Evolutionary conservation across 64 coral and sea anemone genomes (phyloP).

Genomic region (Actinia tenebrosa): DNA sequence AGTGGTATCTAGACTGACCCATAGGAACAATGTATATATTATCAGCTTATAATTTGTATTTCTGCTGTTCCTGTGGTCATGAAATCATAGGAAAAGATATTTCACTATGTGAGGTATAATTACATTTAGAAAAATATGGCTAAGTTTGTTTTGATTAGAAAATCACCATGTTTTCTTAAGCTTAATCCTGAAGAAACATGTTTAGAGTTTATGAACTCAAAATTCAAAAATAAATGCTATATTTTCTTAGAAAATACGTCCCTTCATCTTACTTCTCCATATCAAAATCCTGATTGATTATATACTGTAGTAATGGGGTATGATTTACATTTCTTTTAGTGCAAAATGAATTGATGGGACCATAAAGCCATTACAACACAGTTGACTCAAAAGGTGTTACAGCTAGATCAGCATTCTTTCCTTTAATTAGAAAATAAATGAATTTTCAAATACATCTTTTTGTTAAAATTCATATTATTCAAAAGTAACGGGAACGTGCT

Average conservation of each 20-base stretch:
- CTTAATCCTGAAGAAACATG: background rate
- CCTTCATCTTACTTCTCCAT: background rate
- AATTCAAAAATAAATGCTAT: background rate
- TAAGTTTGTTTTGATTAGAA: constrained; percentile 11
- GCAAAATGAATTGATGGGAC: background rate
- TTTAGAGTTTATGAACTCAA: background rate
- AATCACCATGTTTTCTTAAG: background rate
- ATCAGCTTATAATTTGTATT: background rate
- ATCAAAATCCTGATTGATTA: background rate
- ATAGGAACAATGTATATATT: background rate
- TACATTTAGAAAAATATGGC: background rate
- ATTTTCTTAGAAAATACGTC: background rate
- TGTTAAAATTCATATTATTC: background rate
- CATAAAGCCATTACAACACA: background rate
- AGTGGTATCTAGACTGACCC: background rate
- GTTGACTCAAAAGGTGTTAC: background rate
- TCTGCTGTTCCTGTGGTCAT: constrained; percentile 1
- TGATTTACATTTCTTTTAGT: background rate
- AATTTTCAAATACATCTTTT: too few species aligned
- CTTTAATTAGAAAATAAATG: too few species aligned
- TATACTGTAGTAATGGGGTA: background rate
- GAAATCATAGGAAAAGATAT: background rate
- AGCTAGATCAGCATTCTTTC: background rate
- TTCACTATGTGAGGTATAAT: background rate
- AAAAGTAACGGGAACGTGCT: background rate